Evolutionary conservation across 2,888 invertebrate species (phyloP).

Genomic region (Hermodice carunculata): DNA sequence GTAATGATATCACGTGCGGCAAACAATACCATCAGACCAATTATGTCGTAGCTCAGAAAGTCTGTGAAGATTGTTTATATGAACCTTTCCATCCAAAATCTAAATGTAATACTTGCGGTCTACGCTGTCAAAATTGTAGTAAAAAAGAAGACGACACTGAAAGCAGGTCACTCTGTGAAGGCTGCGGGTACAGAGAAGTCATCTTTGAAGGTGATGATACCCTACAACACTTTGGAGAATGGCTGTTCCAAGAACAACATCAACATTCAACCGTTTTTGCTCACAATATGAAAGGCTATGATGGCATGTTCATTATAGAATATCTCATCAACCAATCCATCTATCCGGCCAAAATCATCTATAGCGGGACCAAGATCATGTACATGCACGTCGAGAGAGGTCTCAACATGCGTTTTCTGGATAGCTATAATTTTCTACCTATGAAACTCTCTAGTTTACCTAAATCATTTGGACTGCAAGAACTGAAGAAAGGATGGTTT

Average conservation of each 20-base stretch:
- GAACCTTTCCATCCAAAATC: neutral
- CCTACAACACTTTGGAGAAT: neutral
- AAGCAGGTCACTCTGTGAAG: neutral
- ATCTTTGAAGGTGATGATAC: constrained; percentile 5
- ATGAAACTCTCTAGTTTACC: neutral
- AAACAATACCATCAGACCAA: neutral
- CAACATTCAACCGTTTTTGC: constrained; percentile 12
- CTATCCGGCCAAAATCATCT: neutral
- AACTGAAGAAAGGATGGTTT: constrained; percentile 12
- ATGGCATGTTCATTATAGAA: constrained; percentile 29
- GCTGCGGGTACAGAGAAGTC: neutral
- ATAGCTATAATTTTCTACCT: constrained; percentile 1
- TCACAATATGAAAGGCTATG: constrained; percentile 25
- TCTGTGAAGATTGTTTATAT: neutral
- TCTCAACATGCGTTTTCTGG: constrained; percentile 4
- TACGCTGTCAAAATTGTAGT: neutral
- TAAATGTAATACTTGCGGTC: neutral
- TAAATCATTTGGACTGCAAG: neutral
- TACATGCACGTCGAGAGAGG: neutral
- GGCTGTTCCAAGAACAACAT: constrained; percentile 6
- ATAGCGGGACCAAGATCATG: neutral
- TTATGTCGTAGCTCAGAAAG: neutral
- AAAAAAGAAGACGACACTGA: neutral
- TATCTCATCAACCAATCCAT: neutral
- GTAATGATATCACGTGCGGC: neutral